A percentile compares a stretch with the other conserved stretches of the same genome.
Conservation (phyloP, 1,140 invertebrate genomes). For the Drosophila sechellia region DNA sequence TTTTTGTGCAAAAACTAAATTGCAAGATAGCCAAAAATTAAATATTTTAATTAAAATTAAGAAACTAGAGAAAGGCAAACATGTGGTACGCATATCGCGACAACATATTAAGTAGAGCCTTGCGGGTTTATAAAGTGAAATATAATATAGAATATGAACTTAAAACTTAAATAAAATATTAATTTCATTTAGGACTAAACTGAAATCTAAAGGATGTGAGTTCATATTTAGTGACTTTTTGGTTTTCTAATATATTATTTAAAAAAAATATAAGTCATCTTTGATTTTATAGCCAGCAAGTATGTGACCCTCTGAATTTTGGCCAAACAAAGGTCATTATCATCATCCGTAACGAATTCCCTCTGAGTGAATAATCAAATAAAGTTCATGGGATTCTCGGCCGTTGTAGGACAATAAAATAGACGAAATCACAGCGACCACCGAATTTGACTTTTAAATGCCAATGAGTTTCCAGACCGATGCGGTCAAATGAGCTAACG, state of each 20-base stretch:
- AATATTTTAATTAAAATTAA: constrained; percentile 57
- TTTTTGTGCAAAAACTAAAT: constrained; percentile 37
- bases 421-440: constrained; percentile 16
- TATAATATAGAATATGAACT: no score
- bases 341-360: constrained; percentile 60
- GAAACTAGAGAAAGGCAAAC: constrained; percentile 4
- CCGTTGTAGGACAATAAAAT: constrained; percentile 47
- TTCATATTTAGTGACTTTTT: no score
- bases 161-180: neutral
- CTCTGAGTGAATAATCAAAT: constrained; percentile 38
- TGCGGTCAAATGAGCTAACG: constrained; percentile 47
- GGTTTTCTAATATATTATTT: no score
- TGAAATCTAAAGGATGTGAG: neutral
- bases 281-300: neutral
- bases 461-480: constrained; percentile 25
- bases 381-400: constrained; percentile 51
- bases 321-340: constrained; percentile 50
- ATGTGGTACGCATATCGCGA: neutral
- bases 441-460: constrained; percentile 71
- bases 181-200: neutral
- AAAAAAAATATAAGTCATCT: neutral
- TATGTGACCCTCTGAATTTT: constrained; percentile 7
- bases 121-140: neutral
- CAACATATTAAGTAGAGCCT: neutral
- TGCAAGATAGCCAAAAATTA: constrained; percentile 41